Base-by-base conservation (phyloP, 2,797 vertebrate genomes). In the Eulemur coronatus region DNA sequence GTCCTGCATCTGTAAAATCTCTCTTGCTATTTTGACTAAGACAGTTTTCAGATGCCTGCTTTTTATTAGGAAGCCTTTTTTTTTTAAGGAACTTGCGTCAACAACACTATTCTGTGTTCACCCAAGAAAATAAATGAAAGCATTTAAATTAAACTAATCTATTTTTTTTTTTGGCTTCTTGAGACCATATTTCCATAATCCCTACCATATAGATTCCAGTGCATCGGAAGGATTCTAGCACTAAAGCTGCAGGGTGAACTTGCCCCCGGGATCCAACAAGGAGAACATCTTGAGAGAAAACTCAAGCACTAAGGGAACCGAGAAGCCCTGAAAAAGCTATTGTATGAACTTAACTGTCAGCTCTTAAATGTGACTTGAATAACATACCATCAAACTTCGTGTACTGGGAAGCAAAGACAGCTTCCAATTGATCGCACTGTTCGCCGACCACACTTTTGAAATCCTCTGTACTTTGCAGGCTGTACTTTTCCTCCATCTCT, bases 401-500 rank as follows among this genome's bases (percentile, higher is more conserved):
- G 98, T 99, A 99, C 70, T 99, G 99, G 97, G 99, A 99, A 97
- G 98, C 99, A 98, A 99, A 99, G 98, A 98, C 98, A 50, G 98
- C 99, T 97, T 99, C 99, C 96, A 99, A 97, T 97, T 98, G 99
- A 98, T 98, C 98, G 98, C 99, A 99, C 82, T 99, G 99, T 95
- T 99, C 99, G 9, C 98, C 98, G 0, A 99, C 99, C 0, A 99
- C 99, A 0, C 98, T 99, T 98, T 99, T 99, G 98, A 99, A 99
- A 98, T 99, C 99, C 0, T 99, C 98, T 98, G 99, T 99, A 97
- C 99, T 99, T 98, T 99, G 99, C 97, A 99, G 99, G 95, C 99
- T 99, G 97, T 99, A 99, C 97, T 99, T 99, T 98, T 99, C 99
- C 97, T 99, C 99, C 99, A 99, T 99, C 98, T 99, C 99, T 98